A percentile compares a stretch with the other conserved stretches of the same genome.
Evolutionary conservation across 2,797 vertebrate species (phyloP).

Genomic region (Ambastaia sidthimunki): DNA sequence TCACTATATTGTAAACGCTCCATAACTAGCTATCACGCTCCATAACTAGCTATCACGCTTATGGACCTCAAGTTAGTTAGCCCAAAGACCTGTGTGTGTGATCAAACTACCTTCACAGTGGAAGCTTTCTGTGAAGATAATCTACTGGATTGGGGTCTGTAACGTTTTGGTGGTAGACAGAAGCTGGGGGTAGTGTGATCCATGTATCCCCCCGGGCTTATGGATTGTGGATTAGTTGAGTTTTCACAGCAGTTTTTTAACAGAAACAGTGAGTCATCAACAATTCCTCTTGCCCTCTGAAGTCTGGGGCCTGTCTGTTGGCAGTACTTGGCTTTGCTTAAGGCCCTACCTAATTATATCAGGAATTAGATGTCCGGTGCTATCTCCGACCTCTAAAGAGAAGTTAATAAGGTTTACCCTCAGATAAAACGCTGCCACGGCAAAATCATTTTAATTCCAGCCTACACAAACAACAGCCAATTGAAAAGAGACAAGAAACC

Average conservation of each 20-base stretch:
- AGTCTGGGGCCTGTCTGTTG: conserved; percentile 41
- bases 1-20: neutral
- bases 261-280: conserved; percentile 60
- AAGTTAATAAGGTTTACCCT: conserved; percentile 41
- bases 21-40: too few species aligned
- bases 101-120: conserved; percentile 41
- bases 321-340: conserved; percentile 50
- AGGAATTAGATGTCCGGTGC: conserved; percentile 21
- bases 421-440: conserved; percentile 24
- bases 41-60: neutral
- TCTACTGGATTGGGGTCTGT: conserved; percentile 48
- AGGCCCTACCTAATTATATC: conserved; percentile 45
- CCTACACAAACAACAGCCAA: conserved; percentile 19
- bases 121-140: conserved; percentile 68
- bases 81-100: neutral
- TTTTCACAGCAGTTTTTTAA: conserved; percentile 67
- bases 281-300: conserved; percentile 63
- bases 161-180: conserved; percentile 5
- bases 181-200: conserved; percentile 1
- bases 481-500: neutral
- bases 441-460: conserved; percentile 42
- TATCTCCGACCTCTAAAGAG: conserved; percentile 40
- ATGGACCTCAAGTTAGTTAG: conserved; percentile 18
- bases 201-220: conserved; percentile 13
- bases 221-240: conserved; percentile 69